Conservation (phyloP, 2,797 vertebrate genomes). For the Threskiornis aethiopicus region DNA sequence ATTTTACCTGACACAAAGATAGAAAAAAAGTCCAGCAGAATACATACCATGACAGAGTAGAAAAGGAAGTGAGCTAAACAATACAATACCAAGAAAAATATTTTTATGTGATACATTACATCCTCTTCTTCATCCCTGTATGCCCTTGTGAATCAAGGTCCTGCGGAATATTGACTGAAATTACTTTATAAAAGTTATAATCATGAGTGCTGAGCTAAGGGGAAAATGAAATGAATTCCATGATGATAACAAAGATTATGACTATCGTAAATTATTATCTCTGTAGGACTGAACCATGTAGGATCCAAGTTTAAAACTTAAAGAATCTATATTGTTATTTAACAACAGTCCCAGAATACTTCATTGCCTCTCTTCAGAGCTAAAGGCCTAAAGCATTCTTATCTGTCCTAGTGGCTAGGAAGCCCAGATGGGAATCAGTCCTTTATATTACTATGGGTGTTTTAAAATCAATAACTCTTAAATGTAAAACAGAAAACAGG, state of each 20-base stretch:
- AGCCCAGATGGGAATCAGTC: background rate
- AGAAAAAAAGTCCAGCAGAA: background rate
- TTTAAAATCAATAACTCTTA: background rate
- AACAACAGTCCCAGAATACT: background rate
- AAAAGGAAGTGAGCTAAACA: background rate
- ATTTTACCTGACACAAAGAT: background rate
- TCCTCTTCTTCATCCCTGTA: background rate
- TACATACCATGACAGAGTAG: background rate
- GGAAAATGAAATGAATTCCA: background rate
- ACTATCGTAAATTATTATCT: background rate
- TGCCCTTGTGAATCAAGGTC: background rate
- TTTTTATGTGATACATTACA: background rate
- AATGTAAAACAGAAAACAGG: background rate
- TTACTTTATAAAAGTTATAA: slow-evolving; percentile 22
- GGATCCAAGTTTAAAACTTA: background rate
- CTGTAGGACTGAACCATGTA: background rate
- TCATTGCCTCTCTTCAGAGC: background rate
- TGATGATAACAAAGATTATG: slow-evolving; percentile 19
- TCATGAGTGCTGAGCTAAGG: slow-evolving; percentile 13
- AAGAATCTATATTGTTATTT: background rate
- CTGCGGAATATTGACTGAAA: slow-evolving; percentile 7
- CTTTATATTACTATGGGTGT: background rate
- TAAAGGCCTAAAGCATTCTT: background rate
- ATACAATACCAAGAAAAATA: background rate
- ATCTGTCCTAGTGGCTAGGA: background rate